Evolutionary conservation across 2,797 vertebrate species (phyloP).

Genomic region (Pangasius larnaudii): DNA sequence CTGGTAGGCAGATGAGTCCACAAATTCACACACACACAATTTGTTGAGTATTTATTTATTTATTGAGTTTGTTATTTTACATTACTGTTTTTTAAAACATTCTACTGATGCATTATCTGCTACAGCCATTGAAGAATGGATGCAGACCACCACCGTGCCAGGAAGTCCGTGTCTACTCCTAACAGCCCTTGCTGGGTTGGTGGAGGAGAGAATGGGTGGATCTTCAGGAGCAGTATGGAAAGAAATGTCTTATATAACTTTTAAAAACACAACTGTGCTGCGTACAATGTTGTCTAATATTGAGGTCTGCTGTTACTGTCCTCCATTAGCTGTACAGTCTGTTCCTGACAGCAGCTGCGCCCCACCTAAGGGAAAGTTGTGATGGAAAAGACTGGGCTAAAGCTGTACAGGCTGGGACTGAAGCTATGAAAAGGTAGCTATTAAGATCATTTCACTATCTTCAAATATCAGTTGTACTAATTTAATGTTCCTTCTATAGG

Average conservation of each 20-base stretch:
- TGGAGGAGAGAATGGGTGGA: slow-evolving; percentile 94
- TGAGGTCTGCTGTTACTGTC: background rate
- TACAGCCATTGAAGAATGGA: slow-evolving; percentile 86
- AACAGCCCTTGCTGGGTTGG: slow-evolving; percentile 76
- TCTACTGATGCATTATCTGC: background rate
- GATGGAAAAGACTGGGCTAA: slow-evolving; percentile 78
- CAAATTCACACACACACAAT: background rate
- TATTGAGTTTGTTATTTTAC: background rate
- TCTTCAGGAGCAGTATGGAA: slow-evolving; percentile 88
- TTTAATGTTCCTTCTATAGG: background rate
- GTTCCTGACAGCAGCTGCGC: slow-evolving; percentile 87
- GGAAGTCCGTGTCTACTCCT: slow-evolving; percentile 78
- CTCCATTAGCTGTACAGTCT: slow-evolving; percentile 86
- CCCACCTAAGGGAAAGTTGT: slow-evolving; percentile 69
- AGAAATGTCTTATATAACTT: background rate
- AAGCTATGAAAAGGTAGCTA: slow-evolving; percentile 85
- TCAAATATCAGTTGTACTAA: background rate
- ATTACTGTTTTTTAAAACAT: background rate
- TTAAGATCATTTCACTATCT: background rate
- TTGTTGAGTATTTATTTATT: background rate
- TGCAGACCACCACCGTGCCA: slow-evolving; percentile 69
- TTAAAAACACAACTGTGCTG: background rate
- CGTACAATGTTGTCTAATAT: background rate
- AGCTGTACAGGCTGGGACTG: slow-evolving; percentile 87
- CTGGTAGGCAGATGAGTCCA: slow-evolving; percentile 70